These are phyloP conservation scores for Prenolepis imparis DNA, from an alignment of 2,888 invertebrate species.

Conservation along the genomic window DNA sequence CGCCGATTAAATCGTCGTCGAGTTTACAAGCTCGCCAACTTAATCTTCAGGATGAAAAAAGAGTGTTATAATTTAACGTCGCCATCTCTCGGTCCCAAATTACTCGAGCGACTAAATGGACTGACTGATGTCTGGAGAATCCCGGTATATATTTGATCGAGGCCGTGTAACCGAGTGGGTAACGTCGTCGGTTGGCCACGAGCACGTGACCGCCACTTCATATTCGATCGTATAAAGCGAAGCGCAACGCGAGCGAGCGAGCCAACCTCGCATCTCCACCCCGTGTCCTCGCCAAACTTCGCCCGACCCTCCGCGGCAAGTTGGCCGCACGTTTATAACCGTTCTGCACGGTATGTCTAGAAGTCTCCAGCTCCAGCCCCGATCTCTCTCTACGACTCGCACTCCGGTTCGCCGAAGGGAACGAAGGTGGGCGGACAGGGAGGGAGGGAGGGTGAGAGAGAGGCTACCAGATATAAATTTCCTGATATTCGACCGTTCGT, in stretches of 20 bases:
- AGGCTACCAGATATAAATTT: conserved; percentile 87
- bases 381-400: conserved; percentile 63
- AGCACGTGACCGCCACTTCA: conserved; percentile 75
- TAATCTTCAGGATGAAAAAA: not conserved
- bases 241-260: conserved; percentile 58
- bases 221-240: conserved; percentile 74
- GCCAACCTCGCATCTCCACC: conserved; percentile 38
- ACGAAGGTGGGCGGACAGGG: conserved; percentile 84
- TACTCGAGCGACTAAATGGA: conserved; percentile 33
- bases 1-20: not conserved
- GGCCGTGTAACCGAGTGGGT: conserved; percentile 63
- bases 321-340: conserved; percentile 76
- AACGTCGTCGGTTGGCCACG: conserved; percentile 63
- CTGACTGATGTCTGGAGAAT: conserved; percentile 32
- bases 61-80: not conserved
- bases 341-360: conserved; percentile 74
- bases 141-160: conserved; percentile 33
- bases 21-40: not conserved
- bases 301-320: conserved; percentile 62
- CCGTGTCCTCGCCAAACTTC: conserved; percentile 61
- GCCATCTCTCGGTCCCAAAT: conserved; percentile 22
- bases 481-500: conserved; percentile 88
- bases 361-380: conserved; percentile 61
- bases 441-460: conserved; percentile 69
- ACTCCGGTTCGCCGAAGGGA: conserved; percentile 68